Conservation (phyloP, 2,888 invertebrate genomes). For the Scaptomyza tumidula region DNA sequence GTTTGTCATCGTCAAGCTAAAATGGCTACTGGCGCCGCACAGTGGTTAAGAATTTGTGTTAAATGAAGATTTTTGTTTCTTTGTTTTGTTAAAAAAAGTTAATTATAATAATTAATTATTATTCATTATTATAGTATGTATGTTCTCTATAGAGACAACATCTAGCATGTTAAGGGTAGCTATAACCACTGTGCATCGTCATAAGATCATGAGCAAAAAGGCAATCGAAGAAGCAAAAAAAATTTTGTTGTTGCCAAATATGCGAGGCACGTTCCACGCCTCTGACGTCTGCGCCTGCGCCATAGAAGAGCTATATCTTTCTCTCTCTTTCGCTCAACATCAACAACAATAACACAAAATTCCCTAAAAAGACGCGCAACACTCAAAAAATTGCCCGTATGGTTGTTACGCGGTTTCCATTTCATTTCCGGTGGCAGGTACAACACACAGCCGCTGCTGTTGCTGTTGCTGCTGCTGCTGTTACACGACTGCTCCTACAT, state of each 20-base stretch:
- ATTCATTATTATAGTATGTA: too few relatives aligned
- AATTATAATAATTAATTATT: too few relatives aligned
- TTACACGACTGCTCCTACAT: conserved; percentile 47
- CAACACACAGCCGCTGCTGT: conserved; percentile 16
- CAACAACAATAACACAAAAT: conserved; percentile 30
- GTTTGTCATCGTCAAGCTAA: conserved; percentile 48
- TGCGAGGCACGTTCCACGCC: conserved; percentile 61
- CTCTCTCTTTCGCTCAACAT: conserved; percentile 17
- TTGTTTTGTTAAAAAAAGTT: too few relatives aligned
- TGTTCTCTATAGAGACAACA: too few relatives aligned
- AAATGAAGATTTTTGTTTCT: too few relatives aligned
- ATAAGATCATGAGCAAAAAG: conserved; percentile 25
- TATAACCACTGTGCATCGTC: conserved; percentile 43
- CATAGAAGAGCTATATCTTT: conserved; percentile 34
- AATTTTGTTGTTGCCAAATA: conserved; percentile 54
- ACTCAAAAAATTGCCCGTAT: conserved; percentile 47
- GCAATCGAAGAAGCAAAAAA: not conserved
- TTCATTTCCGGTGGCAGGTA: conserved; percentile 75
- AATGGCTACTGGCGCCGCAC: conserved; percentile 7
- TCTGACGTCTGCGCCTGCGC: conserved; percentile 73
- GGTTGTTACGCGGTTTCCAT: conserved; percentile 62
- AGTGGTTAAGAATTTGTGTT: not conserved
- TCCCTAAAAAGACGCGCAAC: conserved; percentile 30
- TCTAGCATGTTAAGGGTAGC: too few relatives aligned
- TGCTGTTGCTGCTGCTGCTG: conserved; percentile 5